A percentile compares a stretch with the other conserved stretches of the same genome.
Evolutionary conservation across 1,140 invertebrate species (phyloP).

Genomic region (Heliconius himera): DNA sequence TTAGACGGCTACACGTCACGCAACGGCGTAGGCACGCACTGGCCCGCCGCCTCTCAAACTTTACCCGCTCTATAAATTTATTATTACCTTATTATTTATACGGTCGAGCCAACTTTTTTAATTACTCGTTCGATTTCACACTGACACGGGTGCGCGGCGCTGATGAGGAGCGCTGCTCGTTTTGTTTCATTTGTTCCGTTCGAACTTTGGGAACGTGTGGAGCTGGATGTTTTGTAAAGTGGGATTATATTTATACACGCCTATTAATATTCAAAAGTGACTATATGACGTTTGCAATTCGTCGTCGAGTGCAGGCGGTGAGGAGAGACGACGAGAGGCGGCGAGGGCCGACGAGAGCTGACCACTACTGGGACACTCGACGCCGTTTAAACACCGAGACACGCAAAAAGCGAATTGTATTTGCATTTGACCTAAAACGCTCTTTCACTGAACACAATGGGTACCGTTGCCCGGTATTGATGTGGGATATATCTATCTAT

Average conservation of each 20-base stretch:
- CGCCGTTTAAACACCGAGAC: slow-evolving; percentile 54
- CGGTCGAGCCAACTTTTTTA: slow-evolving; percentile 24
- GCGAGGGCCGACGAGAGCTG: slow-evolving; percentile 49
- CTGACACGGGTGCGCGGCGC: slow-evolving; percentile 5
- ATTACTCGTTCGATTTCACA: slow-evolving; percentile 24
- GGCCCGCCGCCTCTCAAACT: slow-evolving; percentile 72
- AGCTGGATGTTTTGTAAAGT: slow-evolving; percentile 53
- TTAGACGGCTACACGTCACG: slow-evolving; percentile 78
- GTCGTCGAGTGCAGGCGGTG: slow-evolving; percentile 49
- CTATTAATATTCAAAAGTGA: slow-evolving; percentile 75
- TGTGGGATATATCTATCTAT: neutral
- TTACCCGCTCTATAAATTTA: slow-evolving; percentile 53
- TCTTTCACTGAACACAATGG: slow-evolving; percentile 50
- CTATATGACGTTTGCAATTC: slow-evolving; percentile 73
- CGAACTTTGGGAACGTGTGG: slow-evolving; percentile 56
- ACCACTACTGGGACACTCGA: slow-evolving; percentile 15
- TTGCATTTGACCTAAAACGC: slow-evolving; percentile 73
- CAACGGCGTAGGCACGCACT: slow-evolving; percentile 74
- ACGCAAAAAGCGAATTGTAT: slow-evolving; percentile 72
- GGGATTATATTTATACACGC: slow-evolving; percentile 65
- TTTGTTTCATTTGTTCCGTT: slow-evolving; percentile 18
- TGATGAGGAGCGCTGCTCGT: slow-evolving; percentile 1
- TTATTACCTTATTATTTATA: slow-evolving; percentile 48
- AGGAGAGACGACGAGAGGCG: neutral
- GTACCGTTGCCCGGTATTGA: neutral